These are phyloP conservation scores for Furcifer pardalis DNA, from an alignment of 2,797 vertebrate species.

Conservation along the genomic window DNA sequence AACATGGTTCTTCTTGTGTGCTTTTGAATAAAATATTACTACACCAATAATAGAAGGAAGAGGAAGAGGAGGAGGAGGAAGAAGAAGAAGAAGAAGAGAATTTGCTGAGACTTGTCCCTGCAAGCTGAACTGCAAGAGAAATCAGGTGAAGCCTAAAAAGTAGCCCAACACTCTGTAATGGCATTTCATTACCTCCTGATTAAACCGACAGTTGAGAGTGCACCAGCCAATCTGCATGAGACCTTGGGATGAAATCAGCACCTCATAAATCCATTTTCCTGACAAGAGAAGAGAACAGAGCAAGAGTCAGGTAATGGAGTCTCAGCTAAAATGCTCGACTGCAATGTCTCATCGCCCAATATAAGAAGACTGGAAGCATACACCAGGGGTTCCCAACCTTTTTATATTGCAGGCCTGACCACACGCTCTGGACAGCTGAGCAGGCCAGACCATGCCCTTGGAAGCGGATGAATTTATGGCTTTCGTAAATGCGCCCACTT, in stretches of 20 bases:
- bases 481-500: no score
- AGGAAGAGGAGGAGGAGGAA: no score
- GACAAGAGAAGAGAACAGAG: conserved; percentile 38
- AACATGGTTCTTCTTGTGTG: neutral
- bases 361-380: no score
- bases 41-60: no score
- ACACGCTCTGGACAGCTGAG: no score
- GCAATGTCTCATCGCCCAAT: neutral
- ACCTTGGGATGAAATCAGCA: conserved; percentile 97
- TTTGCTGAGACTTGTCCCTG: neutral
- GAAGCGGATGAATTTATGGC: no score
- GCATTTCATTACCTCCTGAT: conserved; percentile 88
- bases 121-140: conserved; percentile 21
- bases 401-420: no score
- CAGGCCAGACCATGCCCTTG: no score
- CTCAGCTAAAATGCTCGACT: neutral
- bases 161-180: neutral
- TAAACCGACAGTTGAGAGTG: conserved; percentile 95
- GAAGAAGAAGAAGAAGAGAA: neutral
- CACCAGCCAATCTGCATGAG: conserved; percentile 99
- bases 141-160: neutral
- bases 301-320: neutral
- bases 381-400: no score
- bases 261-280: conserved; percentile 98
- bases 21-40: neutral